Base-by-base conservation (phyloP, 2,888 invertebrate genomes). In the Dasypolia templi region DNA sequence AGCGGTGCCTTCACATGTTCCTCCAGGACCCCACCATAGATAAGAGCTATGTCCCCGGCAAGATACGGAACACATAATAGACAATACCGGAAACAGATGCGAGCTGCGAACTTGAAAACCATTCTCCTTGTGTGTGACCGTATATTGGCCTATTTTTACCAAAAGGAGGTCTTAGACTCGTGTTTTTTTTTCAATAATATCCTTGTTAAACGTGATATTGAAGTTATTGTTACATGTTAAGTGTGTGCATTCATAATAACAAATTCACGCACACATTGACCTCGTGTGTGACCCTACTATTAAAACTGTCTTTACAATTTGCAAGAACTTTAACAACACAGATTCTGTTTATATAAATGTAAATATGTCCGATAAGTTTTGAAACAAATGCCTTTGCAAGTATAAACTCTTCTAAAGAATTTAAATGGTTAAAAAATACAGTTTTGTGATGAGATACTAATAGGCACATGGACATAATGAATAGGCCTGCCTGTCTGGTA, bases 41-140 rank as follows among this genome's bases (percentile, higher is more conserved):
- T 96, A 99, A 99, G 97, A 99, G 99, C 97, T 99, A 99, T 96
- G 99, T 99, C 87, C 99, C 99, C 89, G 99, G 99, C 90, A 99
- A 99, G 97, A 99, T 99, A 95, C 97, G 99, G 93, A 99, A 99
- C 97, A 98, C 99, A 97, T 98, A 98, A 97, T 94, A 91, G 89
- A 90, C 89, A 89, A 82, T 82, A 83, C 74, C 79, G 63, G 68
- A 74, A 82, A 78, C 71, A 79, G 75, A 75, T 69, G 77, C 75
- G 83, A 89, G 85, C 88, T 88, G 86, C 83, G 89, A 87, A 89
- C 88, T 92, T 92, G 93, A 91, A 88, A 88, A 90, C 90, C 87
- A 89, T 64, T 77, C 84, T 86, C 88, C 84, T 84, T 87, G 85
- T 81, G 80, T 80, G 87, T 92, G 86, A 85, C 87, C 84, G 86